A percentile compares a stretch with the other conserved stretches of the same genome.
Evolutionary conservation across 1,140 invertebrate species (phyloP).

Genomic region (Thaumatotibia leucotreta): DNA sequence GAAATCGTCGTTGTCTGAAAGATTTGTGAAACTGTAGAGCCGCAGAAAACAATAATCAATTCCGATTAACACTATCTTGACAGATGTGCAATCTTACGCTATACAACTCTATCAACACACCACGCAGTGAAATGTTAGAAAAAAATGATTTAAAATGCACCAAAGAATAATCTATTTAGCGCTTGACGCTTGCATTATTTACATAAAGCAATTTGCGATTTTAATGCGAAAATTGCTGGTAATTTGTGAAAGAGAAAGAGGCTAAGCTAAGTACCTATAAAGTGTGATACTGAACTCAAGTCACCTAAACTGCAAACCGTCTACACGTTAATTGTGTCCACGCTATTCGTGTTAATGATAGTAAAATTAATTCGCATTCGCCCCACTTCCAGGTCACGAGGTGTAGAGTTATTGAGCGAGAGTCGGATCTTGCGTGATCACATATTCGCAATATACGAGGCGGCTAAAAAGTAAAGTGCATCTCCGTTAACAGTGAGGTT

Average conservation of each 20-base stretch:
- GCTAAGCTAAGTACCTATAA: no score
- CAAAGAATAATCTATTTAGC: background rate
- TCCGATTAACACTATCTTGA: background rate
- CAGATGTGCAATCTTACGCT: background rate
- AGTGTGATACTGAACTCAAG: background rate
- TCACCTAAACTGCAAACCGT: background rate
- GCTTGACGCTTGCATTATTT: background rate
- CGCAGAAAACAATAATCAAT: no score
- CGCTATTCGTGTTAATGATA: conserved; percentile 17
- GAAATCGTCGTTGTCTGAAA: no score
- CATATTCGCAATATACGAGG: background rate
- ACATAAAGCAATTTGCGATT: background rate
- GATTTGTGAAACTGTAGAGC: no score
- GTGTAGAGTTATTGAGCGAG: conserved; percentile 3
- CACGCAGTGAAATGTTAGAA: background rate
- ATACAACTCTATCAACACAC: background rate
- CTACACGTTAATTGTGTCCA: background rate
- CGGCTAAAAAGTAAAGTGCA: no score
- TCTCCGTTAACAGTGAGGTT: no score
- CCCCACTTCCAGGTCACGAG: conserved; percentile 5
- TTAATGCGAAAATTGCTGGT: conserved; percentile 6
- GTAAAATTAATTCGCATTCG: conserved; percentile 17
- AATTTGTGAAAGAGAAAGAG: background rate
- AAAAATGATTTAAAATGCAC: background rate
- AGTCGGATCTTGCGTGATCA: conserved; percentile 10